Base-by-base conservation (phyloP, 2,113 vertebrate genomes). In the Muscicapa adusta region DNA sequence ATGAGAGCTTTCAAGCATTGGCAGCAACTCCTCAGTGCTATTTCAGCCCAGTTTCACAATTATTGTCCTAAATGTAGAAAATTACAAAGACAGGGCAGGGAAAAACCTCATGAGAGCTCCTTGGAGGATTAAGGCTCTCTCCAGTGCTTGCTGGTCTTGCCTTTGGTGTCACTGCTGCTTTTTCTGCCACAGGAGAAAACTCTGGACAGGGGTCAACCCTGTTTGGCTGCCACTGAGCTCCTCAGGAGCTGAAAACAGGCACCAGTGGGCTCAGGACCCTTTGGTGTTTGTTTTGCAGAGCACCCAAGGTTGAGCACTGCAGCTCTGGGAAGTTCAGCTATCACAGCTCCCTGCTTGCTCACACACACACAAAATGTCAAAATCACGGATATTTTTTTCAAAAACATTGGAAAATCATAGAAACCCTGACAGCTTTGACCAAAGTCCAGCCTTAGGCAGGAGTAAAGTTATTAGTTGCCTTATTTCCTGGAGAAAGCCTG, bases 391-490 rank as follows among this genome's bases (percentile, higher is more conserved):
- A 3, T 23, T 66, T 93, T 88, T 91, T 79, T 38, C 53, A 85
- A 61, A 85, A 89, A 19, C 78, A 56, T 53, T 84, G 42, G 61
- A 90, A 95, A 97, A 95, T 93, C 95, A 96, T 31, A 96, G 95
- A 57, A 91, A 29, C 72, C 88, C 88, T 95, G 94, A 97, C 96
- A 97, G 92, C 85, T 90, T 91, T 94, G 95, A 96, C 96, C 96
- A 97, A 97, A 96, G 95, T 89, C 95, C 96, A 96, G 95, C 95
- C 96, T 95, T 93, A 97, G 95, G 96, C 95, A 97, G 85, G 65
- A 96, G 79, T 78, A 96, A 97, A 97, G 85, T 97, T 96, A 96
- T 96, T 97, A 96, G 93, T 83, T 96, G 20, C 93, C 93, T 95
- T 54, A 94, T 93, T 97, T 95, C 88, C 92, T 47, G 19, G 95